These are phyloP conservation scores for Diglossa cyanea DNA, from an alignment of 2,797 vertebrate species.

Conservation along the genomic window DNA sequence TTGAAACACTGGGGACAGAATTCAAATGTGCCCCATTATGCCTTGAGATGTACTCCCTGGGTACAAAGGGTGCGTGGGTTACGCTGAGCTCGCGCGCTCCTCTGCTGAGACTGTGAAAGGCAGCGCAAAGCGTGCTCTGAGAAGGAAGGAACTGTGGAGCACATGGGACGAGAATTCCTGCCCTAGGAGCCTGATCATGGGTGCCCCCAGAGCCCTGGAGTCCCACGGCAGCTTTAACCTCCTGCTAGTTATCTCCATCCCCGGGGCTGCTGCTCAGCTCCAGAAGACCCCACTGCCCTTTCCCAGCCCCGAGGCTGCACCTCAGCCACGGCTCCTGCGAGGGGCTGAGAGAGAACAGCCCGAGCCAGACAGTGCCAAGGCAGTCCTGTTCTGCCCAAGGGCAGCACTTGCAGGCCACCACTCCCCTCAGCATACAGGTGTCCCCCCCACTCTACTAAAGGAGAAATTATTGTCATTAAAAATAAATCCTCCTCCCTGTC, in stretches of 20 bases:
- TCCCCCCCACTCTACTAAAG: not conserved
- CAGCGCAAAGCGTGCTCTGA: not conserved
- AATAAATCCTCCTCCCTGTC: not conserved
- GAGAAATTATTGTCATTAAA: not conserved
- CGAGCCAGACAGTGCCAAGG: fast-evolving
- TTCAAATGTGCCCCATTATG: slow-evolving; percentile 50
- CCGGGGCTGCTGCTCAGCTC: not conserved
- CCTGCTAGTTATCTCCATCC: not conserved
- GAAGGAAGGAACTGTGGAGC: not conserved
- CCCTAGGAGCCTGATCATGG: fast-evolving
- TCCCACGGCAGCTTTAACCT: not conserved
- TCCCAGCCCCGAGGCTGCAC: not conserved
- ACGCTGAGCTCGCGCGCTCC: not conserved
- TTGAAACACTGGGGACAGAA: slow-evolving; percentile 14
- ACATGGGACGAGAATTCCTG: fast-evolving
- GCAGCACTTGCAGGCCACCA: not conserved
- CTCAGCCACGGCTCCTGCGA: fast-evolving
- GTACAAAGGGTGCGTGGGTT: slow-evolving; percentile 45
- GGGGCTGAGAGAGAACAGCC: not conserved
- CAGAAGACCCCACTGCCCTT: not conserved
- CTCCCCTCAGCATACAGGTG: not conserved
- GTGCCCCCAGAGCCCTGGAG: not conserved
- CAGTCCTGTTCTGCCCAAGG: fast-evolving
- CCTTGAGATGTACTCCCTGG: slow-evolving; percentile 18
- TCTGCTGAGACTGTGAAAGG: not conserved